Conservation (phyloP, 2,888 invertebrate species). For the Archaeoteleia sp. region DNA sequence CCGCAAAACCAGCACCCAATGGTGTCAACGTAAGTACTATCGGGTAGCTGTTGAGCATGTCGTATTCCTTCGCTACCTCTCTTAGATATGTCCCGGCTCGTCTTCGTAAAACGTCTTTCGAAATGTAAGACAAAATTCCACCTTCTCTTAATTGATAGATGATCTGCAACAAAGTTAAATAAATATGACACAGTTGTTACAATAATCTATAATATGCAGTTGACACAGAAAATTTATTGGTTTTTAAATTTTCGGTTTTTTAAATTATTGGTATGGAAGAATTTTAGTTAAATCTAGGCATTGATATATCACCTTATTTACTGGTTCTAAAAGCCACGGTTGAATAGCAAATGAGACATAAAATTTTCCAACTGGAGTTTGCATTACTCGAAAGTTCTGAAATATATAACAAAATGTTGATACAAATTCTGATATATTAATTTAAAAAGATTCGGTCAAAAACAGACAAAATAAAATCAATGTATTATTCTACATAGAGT, state of each 20-base stretch:
- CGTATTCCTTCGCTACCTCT: slow-evolving; percentile 63
- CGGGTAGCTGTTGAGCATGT: slow-evolving; percentile 53
- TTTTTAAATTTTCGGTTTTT: too few species aligned
- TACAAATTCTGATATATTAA: neutral
- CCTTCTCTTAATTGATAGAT: slow-evolving; percentile 61
- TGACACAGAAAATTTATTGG: too few species aligned
- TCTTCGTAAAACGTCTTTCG: slow-evolving; percentile 63
- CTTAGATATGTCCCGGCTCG: slow-evolving; percentile 57
- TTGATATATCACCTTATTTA: slow-evolving; percentile 60
- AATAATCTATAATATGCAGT: too few species aligned
- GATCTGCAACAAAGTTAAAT: slow-evolving; percentile 56
- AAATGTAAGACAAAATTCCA: slow-evolving; percentile 62
- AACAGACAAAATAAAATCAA: too few species aligned
- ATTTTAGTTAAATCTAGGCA: too few species aligned
- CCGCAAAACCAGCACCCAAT: slow-evolving; percentile 64
- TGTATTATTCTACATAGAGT: too few species aligned
- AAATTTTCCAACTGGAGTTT: slow-evolving; percentile 56
- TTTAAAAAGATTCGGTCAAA: too few species aligned
- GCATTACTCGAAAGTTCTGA: slow-evolving; percentile 66
- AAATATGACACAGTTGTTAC: too few species aligned
- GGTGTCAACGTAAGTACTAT: slow-evolving; percentile 62
- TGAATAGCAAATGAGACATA: slow-evolving; percentile 65
- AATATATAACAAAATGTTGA: slow-evolving; percentile 4
- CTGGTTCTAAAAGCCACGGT: slow-evolving; percentile 65
- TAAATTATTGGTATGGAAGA: too few species aligned